Conservation (phyloP, 2,113 vertebrate species). For the Tretioscincus oriximinensis region DNA sequence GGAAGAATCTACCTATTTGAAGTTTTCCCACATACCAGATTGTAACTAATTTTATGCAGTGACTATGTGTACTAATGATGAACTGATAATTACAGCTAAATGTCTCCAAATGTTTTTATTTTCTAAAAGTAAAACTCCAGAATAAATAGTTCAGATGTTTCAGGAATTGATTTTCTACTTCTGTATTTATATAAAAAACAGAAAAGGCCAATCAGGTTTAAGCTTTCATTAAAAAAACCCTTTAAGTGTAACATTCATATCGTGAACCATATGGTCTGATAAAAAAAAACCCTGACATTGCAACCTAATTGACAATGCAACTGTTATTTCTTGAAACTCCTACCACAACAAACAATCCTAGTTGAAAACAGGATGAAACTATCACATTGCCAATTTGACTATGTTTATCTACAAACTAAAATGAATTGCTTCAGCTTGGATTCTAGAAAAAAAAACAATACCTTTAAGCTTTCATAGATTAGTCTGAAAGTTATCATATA, state of each 20-base stretch:
- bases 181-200: not conserved
- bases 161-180: not conserved
- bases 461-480: not conserved
- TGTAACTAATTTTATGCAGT: constrained; percentile 8
- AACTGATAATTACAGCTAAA: constrained; percentile 10
- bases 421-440: constrained; percentile 26
- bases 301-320: not conserved
- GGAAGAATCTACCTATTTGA: not conserved
- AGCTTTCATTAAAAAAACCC: constrained; percentile 7
- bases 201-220: not conserved
- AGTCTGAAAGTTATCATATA: not conserved
- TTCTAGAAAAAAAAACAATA: not conserved
- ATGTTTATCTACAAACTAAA: constrained; percentile 27
- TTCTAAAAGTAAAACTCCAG: not conserved
- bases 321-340: constrained; percentile 1
- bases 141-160: not conserved
- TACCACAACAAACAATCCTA: constrained; percentile 8
- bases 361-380: constrained; percentile 9
- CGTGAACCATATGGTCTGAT: not conserved
- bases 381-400: constrained; percentile 5
- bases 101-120: constrained; percentile 19
- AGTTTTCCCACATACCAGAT: not conserved
- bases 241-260: not conserved
- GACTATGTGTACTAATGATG: not conserved
- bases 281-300: not conserved